phyloP scores from a whole-genome alignment of 2,113 vertebrate genomes.

The Anthoscopus minutus region DNA sequence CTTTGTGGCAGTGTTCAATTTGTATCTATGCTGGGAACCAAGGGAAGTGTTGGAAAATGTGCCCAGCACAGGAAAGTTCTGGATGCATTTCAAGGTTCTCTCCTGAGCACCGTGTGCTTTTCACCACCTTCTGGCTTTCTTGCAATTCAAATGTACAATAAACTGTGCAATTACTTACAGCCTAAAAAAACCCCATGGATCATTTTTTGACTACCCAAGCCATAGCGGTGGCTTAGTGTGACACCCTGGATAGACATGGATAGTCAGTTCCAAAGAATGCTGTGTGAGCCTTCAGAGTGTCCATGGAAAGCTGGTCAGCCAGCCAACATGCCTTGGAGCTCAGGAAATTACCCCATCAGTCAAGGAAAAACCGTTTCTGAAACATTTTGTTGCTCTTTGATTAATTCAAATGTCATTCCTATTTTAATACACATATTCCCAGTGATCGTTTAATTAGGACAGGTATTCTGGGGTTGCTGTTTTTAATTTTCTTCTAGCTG shows the following conservation, averaged over 20 bases:
- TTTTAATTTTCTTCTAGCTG: constrained; percentile 34
- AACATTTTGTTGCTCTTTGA: background rate
- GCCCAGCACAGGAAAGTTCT: background rate
- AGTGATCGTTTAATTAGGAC: constrained; percentile 1
- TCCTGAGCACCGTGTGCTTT: background rate
- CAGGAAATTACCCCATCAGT: background rate
- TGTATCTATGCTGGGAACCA: background rate
- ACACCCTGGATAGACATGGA: background rate
- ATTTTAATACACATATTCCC: background rate
- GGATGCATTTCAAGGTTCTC: background rate
- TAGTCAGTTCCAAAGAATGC: background rate
- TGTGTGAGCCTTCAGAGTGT: background rate
- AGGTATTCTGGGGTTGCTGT: background rate
- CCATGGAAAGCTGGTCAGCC: background rate
- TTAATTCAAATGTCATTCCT: constrained; percentile 6
- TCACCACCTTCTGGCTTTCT: background rate
- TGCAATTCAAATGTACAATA: background rate
- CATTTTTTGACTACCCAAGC: background rate
- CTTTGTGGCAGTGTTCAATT: background rate
- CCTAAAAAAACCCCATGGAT: background rate
- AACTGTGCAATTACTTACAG: background rate
- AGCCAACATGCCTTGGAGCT: background rate
- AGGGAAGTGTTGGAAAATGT: background rate
- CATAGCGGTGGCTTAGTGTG: background rate
- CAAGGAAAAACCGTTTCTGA: background rate